These are phyloP conservation scores for Rutilus rutilus DNA, from an alignment of 2,113 vertebrate species.

Conservation along the genomic window DNA sequence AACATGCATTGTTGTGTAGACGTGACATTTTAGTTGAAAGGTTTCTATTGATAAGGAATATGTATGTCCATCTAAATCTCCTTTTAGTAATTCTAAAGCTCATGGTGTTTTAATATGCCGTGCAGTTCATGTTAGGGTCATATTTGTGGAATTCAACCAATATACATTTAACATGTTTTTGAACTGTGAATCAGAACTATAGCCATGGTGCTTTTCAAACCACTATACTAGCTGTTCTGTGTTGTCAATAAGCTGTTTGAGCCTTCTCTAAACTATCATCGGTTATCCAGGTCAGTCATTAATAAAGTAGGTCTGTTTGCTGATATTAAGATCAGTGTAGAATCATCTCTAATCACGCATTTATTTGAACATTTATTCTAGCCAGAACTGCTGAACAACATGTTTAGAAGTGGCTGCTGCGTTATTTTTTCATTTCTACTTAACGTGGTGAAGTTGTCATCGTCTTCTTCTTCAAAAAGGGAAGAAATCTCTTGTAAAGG, in stretches of 20 bases:
- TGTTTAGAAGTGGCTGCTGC: background rate
- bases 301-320: background rate
- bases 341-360: background rate
- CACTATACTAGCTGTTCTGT: conserved; percentile 7
- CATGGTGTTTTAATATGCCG: conserved; percentile 5
- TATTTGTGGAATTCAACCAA: conserved; percentile 6
- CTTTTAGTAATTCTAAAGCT: conserved; percentile 49
- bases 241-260: background rate
- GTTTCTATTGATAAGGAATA: conserved; percentile 47
- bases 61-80: conserved; percentile 41
- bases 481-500: conserved; percentile 15
- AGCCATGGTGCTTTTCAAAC: background rate
- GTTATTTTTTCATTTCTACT: background rate
- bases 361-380: background rate
- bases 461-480: background rate
- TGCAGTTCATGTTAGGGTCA: background rate
- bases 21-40: conserved; percentile 41
- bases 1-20: conserved; percentile 26
- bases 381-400: background rate
- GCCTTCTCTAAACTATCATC: conserved; percentile 1
- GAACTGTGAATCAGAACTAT: conserved; percentile 49
- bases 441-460: background rate
- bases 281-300: conserved; percentile 9
- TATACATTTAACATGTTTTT: background rate
- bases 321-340: background rate